phyloP scores from a whole-genome alignment of 2,888 invertebrate species.

The Tryphoninae sp. region DNA sequence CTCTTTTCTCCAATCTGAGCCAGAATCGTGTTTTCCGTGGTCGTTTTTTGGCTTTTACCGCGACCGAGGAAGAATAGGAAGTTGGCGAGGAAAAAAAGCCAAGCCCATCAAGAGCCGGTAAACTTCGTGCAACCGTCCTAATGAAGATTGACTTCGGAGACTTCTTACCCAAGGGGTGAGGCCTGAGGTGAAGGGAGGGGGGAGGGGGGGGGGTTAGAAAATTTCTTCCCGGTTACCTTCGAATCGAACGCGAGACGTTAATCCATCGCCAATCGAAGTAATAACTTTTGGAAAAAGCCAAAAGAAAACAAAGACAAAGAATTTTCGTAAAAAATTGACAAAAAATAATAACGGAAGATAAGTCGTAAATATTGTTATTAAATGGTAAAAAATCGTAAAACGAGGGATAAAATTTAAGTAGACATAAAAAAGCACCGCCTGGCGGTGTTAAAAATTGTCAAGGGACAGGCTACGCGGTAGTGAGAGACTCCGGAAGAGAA shows the following conservation, averaged over 20 bases:
- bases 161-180: constrained; percentile 25
- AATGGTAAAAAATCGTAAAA: constrained; percentile 21
- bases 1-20: constrained; percentile 50
- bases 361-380: not conserved
- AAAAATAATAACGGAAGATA: not conserved
- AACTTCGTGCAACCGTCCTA: constrained; percentile 29
- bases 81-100: constrained; percentile 29
- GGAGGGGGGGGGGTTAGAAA: not conserved
- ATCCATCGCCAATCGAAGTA: not conserved
- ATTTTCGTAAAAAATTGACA: not conserved
- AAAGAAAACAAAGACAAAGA: not conserved
- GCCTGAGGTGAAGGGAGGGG: not conserved
- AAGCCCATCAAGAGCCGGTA: constrained; percentile 16
- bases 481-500: constrained; percentile 48
- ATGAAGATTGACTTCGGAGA: constrained; percentile 56
- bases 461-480: constrained; percentile 25
- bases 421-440: constrained; percentile 21
- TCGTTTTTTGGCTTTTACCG: constrained; percentile 23
- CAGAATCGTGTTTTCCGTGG: constrained; percentile 38
- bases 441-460: constrained; percentile 46
- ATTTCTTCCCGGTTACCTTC: not conserved
- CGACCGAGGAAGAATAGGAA: constrained; percentile 36
- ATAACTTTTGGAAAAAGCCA: not conserved
- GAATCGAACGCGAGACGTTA: not conserved
- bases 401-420: constrained; percentile 33